Conservation (phyloP, 1,140 invertebrate genomes). For the Bombyx mori region ASM3026992v2 NC_085114.1:6735001-6735500, state of each 20-base stretch:
- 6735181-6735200: slow-evolving; percentile 86
- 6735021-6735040: too few species aligned
- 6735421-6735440: slow-evolving; percentile 78
- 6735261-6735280: slow-evolving; percentile 78
- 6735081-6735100: slow-evolving; percentile 75
- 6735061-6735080: too few species aligned
- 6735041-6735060: too few species aligned
- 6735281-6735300: slow-evolving; percentile 81
- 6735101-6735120: slow-evolving; percentile 79
- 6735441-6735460: slow-evolving; percentile 86
- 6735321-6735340: slow-evolving; percentile 89
- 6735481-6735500: slow-evolving; percentile 88
- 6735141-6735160: slow-evolving; percentile 81
- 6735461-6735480: slow-evolving; percentile 85
- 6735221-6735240: slow-evolving; percentile 72
- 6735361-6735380: slow-evolving; percentile 76
- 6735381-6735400: slow-evolving; percentile 60
- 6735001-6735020: too few species aligned
- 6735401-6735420: slow-evolving; percentile 84
- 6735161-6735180: slow-evolving; percentile 85
- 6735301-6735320: slow-evolving; percentile 82
- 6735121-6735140: slow-evolving; percentile 92
- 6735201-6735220: slow-evolving; percentile 86
- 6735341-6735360: slow-evolving; percentile 82
- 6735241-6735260: slow-evolving; percentile 84